Percentiles rank a stretch among this genome's conserved stretches.
Evolutionary conservation across 2,113 vertebrate genomes (phyloP).

Genomic region (Stegostoma tigrinum): DNA sequence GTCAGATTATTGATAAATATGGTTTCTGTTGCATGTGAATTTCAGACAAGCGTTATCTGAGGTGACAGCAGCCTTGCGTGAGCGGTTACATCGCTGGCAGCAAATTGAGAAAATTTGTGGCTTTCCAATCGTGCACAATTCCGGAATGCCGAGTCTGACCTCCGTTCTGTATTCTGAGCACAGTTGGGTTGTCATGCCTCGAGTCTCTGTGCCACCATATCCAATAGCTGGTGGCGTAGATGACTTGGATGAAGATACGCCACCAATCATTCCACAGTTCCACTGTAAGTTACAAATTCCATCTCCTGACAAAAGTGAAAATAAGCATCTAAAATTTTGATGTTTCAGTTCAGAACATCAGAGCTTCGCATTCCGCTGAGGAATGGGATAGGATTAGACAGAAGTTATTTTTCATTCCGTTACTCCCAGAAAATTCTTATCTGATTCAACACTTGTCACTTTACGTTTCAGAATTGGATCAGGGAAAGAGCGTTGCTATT

Average conservation of each 20-base stretch:
- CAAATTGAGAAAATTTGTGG: conserved; percentile 98
- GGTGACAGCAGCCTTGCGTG: conserved; percentile 85
- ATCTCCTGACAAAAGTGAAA: not conserved
- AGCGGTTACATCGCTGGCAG: conserved; percentile 95
- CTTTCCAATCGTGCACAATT: conserved; percentile 91
- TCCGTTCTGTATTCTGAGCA: conserved; percentile 94
- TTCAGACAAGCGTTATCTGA: conserved; percentile 88
- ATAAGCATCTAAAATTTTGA: not conserved
- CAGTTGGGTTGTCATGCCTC: conserved; percentile 98
- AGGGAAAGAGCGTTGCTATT: not conserved
- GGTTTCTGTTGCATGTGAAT: conserved; percentile 34
- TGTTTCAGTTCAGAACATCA: not conserved
- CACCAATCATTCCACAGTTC: conserved; percentile 89
- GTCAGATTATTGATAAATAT: not conserved
- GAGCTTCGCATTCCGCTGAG: not conserved
- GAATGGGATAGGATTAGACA: not conserved
- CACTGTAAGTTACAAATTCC: conserved; percentile 61
- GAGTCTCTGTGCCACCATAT: conserved; percentile 89
- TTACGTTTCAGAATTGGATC: not conserved
- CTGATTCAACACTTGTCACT: not conserved
- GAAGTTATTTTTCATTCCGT: not conserved
- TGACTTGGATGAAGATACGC: conserved; percentile 93
- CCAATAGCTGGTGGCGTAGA: conserved; percentile 94
- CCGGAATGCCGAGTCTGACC: conserved; percentile 83
- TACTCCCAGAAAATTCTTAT: not conserved